Evolutionary conservation across 64 coral and sea anemone species (phyloP).

Genomic region (Astreopora myriophthalma): DNA sequence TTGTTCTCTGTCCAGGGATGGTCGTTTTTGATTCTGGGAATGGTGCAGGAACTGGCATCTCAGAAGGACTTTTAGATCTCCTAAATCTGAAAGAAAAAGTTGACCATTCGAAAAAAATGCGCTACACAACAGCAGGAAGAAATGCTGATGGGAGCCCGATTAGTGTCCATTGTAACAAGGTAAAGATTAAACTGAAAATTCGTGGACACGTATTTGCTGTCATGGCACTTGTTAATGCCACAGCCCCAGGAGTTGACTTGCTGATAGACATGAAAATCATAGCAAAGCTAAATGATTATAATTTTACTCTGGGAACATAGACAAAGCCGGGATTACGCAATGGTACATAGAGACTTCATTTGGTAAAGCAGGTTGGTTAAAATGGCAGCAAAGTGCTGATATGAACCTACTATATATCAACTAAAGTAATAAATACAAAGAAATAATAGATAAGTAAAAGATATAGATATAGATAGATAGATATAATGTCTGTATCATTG

Average conservation of each 20-base stretch:
- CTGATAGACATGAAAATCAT: background rate
- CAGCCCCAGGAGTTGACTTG: background rate
- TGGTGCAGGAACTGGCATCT: background rate
- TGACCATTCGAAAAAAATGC: background rate
- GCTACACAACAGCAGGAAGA: background rate
- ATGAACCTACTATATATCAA: too few relatives aligned
- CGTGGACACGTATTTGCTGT: background rate
- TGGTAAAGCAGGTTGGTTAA: too few relatives aligned
- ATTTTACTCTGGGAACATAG: background rate
- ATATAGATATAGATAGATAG: too few relatives aligned
- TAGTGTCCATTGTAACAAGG: background rate
- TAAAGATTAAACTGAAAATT: background rate
- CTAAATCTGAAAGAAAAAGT: background rate
- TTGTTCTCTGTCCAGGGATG: background rate
- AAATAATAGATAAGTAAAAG: too few relatives aligned
- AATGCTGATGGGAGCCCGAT: background rate
- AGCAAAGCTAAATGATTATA: background rate
- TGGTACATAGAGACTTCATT: too few relatives aligned
- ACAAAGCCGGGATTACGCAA: background rate
- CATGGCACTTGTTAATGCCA: background rate
- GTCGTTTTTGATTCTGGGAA: background rate
- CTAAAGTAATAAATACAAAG: too few relatives aligned
- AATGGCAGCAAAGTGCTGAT: too few relatives aligned
- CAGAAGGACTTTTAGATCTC: background rate
- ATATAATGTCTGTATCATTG: too few relatives aligned